Base-by-base conservation (phyloP, 2,888 invertebrate species). In the Cyclophora albipunctata region DNA sequence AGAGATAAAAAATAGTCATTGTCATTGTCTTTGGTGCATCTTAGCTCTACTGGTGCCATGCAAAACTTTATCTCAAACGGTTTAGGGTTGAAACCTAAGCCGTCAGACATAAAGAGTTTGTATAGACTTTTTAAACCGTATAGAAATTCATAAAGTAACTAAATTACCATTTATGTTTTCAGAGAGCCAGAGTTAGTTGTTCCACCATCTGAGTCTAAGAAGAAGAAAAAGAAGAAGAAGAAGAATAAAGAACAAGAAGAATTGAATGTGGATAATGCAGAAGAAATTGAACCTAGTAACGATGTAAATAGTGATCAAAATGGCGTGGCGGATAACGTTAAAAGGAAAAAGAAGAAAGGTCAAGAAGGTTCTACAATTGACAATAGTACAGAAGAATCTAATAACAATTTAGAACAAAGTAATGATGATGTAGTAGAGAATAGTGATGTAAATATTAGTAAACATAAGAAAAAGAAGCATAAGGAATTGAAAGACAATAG, bases 211-310 rank as follows among this genome's bases (percentile, higher is more conserved):
- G 71, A 68, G 34, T 78, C 74, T 45, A 82, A 78, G 62, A 86
- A 81, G 64, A 79, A 81, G 57, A 84, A 80, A 64, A 84, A 80
- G 68, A 88, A 79, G 62, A 77, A 79, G 62, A 77, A 75, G 62
- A 79, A 78, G 58, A 75, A 84, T 35, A 82, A 79, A 44, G 59
- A 63, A 45, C 63, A 55, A 7, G 46, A 33, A 33, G 33, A 34
- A 46, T 54, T 58, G 20, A 33, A 40, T 49, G 51, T 51, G 5
- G 52, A 57, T 7, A 48, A 34, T 40, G 42, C 47, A 41, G 40
- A 50, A 37, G 51, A 63, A 47, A 60, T 50, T 43, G 49, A 55
- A 49, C 40, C n/a, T 35, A 46, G 54, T 53, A 34, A 40, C 7
- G 46, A 37, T 49, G 52, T 57, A 50, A 34, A 55, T 49, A 50